Evolutionary conservation across 2,888 invertebrate genomes (phyloP).

Genomic region (Parnassius orleans): DNA sequence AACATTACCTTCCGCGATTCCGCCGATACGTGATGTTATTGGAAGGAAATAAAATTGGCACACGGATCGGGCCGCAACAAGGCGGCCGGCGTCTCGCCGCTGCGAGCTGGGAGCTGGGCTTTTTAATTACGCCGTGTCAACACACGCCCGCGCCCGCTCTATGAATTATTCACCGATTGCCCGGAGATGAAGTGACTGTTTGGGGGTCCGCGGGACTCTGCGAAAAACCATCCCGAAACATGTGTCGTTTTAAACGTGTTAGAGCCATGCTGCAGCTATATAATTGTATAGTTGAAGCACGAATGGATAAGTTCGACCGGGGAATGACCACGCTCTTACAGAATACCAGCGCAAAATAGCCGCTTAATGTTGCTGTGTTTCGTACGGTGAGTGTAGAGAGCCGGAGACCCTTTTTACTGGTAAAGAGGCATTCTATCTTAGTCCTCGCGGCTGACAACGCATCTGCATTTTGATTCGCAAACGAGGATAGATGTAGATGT

Average conservation of each 20-base stretch:
- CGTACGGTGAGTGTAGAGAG: too few relatives aligned
- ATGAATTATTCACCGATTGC: constrained; percentile 62
- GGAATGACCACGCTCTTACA: too few relatives aligned
- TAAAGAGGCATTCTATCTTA: too few relatives aligned
- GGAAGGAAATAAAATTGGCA: not conserved
- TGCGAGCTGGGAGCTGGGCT: constrained; percentile 36
- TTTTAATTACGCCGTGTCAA: constrained; percentile 73
- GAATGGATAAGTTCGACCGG: too few relatives aligned
- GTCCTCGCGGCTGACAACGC: too few relatives aligned
- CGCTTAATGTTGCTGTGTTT: too few relatives aligned
- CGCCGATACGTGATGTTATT: constrained; percentile 1
- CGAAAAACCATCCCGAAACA: not conserved
- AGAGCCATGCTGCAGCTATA: too few relatives aligned
- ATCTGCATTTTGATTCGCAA: too few relatives aligned
- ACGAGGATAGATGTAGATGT: too few relatives aligned
- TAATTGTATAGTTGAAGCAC: too few relatives aligned
- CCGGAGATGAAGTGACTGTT: constrained; percentile 25
- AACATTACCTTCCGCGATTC: not conserved
- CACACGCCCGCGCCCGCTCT: constrained; percentile 39
- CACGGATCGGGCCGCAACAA: not conserved
- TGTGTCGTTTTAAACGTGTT: not conserved
- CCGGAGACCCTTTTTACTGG: too few relatives aligned
- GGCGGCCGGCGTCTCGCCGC: constrained; percentile 26
- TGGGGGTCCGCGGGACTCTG: constrained; percentile 18
- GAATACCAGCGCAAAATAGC: too few relatives aligned